phyloP scores from a whole-genome alignment of 2,888 invertebrate species.

The Onthophagus sagittarius region DNA sequence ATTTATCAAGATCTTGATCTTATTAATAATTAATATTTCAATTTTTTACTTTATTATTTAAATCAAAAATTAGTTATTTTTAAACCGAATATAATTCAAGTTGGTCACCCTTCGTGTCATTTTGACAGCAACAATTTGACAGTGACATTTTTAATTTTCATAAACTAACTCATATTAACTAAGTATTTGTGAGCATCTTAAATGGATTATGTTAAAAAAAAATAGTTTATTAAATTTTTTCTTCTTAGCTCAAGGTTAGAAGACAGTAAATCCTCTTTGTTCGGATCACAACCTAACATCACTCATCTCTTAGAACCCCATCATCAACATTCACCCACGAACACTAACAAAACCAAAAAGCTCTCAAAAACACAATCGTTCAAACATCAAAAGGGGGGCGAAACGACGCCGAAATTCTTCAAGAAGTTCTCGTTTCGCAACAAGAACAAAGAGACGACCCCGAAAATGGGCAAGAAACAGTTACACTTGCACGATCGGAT shows the following conservation, averaged over 20 bases:
- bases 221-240: conserved; percentile 15
- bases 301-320: conserved; percentile 37
- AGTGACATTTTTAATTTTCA: too few relatives aligned
- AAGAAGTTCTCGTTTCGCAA: conserved; percentile 37
- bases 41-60: too few relatives aligned
- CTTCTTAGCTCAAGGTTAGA: conserved; percentile 44
- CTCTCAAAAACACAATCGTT: conserved; percentile 49
- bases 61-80: too few relatives aligned
- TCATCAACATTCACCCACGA: conserved; percentile 39
- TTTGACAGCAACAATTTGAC: too few relatives aligned
- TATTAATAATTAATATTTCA: too few relatives aligned
- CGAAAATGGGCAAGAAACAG: conserved; percentile 39
- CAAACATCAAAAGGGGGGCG: conserved; percentile 43
- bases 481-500: conserved; percentile 33
- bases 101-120: too few relatives aligned
- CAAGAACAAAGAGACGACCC: conserved; percentile 29
- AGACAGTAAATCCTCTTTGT: conserved; percentile 39
- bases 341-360: conserved; percentile 40
- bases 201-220: neutral
- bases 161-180: too few relatives aligned
- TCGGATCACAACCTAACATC: conserved; percentile 50
- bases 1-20: too few relatives aligned
- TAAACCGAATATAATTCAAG: too few relatives aligned
- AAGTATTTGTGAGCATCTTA: too few relatives aligned
- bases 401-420: conserved; percentile 44